Evolutionary conservation across 53 echinoderm and acorn worm species (phyloP).

Genomic region (Henricia sp.): DNA sequence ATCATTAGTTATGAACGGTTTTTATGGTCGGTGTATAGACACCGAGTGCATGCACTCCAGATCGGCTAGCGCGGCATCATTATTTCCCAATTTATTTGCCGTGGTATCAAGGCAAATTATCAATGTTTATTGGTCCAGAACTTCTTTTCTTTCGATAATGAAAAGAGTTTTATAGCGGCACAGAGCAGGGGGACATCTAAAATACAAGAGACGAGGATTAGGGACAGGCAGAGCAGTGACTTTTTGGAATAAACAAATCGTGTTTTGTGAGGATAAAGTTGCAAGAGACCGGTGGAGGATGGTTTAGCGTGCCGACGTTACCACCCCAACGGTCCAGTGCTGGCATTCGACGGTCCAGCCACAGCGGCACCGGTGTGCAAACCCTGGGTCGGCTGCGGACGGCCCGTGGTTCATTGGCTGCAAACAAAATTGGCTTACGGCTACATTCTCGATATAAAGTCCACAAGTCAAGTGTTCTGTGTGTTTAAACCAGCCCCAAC

Average conservation of each 20-base stretch:
- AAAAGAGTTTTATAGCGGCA: neutral
- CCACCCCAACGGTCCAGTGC: slow-evolving; percentile 57
- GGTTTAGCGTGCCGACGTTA: slow-evolving; percentile 47
- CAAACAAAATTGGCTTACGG: slow-evolving; percentile 34
- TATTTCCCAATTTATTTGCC: neutral
- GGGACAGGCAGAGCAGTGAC: neutral
- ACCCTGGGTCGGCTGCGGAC: slow-evolving; percentile 34
- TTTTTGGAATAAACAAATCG: no score
- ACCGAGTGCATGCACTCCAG: neutral
- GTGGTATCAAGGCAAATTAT: neutral
- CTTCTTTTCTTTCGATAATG: neutral
- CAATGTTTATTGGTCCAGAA: neutral
- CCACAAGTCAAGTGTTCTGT: slow-evolving; percentile 49
- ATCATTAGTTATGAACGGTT: neutral
- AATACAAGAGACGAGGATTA: neutral
- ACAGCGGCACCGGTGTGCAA: slow-evolving; percentile 41
- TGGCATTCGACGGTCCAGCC: slow-evolving; percentile 53
- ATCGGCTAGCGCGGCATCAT: neutral
- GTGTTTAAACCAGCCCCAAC: neutral
- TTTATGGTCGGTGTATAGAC: neutral
- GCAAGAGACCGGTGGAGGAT: neutral
- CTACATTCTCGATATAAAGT: slow-evolving; percentile 1
- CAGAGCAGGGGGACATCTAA: neutral
- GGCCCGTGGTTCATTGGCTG: slow-evolving; percentile 5
- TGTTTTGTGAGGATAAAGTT: neutral